These are phyloP conservation scores for Enteromius paludinosus DNA, from an alignment of 2,797 vertebrate genomes.

Conservation along the genomic window DNA sequence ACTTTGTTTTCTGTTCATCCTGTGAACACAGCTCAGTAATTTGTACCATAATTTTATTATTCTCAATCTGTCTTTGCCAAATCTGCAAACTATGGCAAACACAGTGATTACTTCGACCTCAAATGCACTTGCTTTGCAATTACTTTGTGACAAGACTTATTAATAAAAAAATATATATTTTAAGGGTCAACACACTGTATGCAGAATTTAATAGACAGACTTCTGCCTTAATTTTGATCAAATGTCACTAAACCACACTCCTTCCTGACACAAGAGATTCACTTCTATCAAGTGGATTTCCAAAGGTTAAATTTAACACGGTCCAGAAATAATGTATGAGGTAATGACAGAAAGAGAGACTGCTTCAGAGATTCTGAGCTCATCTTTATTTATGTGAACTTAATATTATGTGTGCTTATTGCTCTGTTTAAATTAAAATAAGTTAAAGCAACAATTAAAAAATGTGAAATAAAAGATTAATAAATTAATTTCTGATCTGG, in stretches of 20 bases:
- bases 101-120: background rate
- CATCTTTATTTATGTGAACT: background rate
- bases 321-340: conserved; percentile 47
- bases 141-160: background rate
- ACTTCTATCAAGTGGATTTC: conserved; percentile 58
- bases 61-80: background rate
- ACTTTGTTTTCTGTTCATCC: background rate
- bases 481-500: background rate
- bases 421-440: background rate
- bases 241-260: conserved; percentile 10
- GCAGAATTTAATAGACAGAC: conserved; percentile 19
- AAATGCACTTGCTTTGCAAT: background rate
- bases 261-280: conserved; percentile 23
- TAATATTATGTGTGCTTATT: background rate
- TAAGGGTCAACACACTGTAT: conserved; percentile 15
- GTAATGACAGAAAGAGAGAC: conserved; percentile 27
- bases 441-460: background rate
- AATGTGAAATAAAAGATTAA: background rate
- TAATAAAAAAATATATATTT: background rate
- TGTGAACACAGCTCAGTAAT: background rate
- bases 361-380: conserved; percentile 6
- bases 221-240: conserved; percentile 8
- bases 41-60: background rate
- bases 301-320: conserved; percentile 59
- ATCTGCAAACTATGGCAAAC: background rate